These are phyloP conservation scores for Calidris pygmaea DNA, from an alignment of 2,113 vertebrate species.

Conservation along the genomic window DNA sequence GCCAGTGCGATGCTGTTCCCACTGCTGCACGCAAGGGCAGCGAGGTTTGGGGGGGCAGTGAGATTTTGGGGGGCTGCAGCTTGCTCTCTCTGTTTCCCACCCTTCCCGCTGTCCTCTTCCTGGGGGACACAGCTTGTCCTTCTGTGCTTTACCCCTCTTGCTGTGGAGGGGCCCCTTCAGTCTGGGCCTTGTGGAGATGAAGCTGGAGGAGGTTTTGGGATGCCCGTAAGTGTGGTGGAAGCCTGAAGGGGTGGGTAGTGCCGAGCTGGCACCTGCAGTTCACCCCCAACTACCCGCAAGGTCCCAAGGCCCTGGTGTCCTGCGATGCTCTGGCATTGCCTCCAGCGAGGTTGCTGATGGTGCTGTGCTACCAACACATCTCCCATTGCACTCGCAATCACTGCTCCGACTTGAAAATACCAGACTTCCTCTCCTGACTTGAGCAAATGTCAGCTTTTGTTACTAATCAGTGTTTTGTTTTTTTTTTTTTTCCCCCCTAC, in stretches of 20 bases:
- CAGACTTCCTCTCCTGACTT: neutral
- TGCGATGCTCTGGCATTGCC: rapidly evolving
- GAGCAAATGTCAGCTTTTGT: neutral
- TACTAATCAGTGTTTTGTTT: neutral
- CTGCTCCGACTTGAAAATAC: neutral
- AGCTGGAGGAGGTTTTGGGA: neutral
- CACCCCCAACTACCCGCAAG: too few species aligned
- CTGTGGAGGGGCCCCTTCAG: neutral
- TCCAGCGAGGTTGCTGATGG: neutral
- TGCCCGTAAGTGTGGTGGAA: neutral
- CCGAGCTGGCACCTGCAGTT: neutral
- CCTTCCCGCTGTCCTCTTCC: neutral
- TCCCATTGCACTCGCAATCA: neutral
- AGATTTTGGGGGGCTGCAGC: neutral
- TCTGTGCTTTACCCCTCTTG: neutral
- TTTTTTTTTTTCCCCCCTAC: rapidly evolving
- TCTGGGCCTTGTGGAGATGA: neutral
- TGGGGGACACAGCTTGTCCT: neutral
- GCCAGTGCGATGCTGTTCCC: neutral
- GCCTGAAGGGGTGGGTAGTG: neutral
- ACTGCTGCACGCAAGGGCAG: rapidly evolving
- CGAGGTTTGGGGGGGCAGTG: neutral
- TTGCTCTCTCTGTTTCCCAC: neutral
- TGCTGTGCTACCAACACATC: neutral
- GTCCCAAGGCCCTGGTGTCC: neutral